Conservation (phyloP, 2,888 invertebrate genomes). For the Hymenopus coronatus region DNA sequence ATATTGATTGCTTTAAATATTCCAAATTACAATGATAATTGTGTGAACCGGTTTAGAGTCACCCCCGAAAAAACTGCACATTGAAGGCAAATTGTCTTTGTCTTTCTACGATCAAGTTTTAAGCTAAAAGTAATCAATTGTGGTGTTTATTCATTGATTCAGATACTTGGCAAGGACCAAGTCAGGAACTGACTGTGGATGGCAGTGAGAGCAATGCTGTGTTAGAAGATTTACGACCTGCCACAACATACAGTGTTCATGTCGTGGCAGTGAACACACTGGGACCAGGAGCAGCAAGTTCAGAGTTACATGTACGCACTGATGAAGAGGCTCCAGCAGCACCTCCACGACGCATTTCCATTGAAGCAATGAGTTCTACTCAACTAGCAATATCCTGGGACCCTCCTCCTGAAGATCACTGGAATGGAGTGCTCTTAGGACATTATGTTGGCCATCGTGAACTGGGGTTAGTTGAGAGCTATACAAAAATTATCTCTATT, state of each 20-base stretch:
- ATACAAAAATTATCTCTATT: background rate
- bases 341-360: conserved; percentile 38
- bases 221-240: conserved; percentile 56
- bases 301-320: conserved; percentile 35
- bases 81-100: no score
- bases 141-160: background rate
- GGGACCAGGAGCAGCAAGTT: conserved; percentile 44
- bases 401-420: conserved; percentile 40
- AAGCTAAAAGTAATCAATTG: background rate
- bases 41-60: no score
- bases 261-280: conserved; percentile 59
- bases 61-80: no score
- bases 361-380: conserved; percentile 37
- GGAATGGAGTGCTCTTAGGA: conserved; percentile 41
- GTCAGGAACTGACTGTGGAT: conserved; percentile 22
- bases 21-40: no score
- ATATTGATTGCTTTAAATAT: no score
- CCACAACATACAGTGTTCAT: conserved; percentile 55
- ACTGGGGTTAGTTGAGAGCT: conserved; percentile 34
- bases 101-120: no score
- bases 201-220: conserved; percentile 43
- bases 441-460: conserved; percentile 40
- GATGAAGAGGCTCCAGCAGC: conserved; percentile 32
- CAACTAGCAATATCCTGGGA: conserved; percentile 39
- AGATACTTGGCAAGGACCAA: conserved; percentile 29